These are phyloP conservation scores for Odontomyia ornata DNA, from an alignment of 2,888 invertebrate genomes.

Conservation along the genomic window DNA sequence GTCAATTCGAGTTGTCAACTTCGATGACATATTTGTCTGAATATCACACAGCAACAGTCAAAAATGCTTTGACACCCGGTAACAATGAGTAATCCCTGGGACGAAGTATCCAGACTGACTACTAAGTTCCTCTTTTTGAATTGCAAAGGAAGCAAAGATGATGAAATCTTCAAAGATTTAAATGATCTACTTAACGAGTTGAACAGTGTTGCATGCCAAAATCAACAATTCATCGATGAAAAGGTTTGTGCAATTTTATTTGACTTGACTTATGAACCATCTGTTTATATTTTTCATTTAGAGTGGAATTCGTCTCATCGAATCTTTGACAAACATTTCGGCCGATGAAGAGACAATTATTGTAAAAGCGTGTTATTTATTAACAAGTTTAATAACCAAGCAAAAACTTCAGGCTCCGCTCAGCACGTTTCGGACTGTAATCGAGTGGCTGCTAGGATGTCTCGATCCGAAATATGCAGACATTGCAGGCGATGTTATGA, in stretches of 20 bases:
- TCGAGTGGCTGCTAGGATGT: conserved; percentile 66
- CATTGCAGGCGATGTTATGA: conserved; percentile 53
- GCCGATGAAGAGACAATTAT: conserved; percentile 67
- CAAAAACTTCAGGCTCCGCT: conserved; percentile 66
- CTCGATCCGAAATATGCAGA: conserved; percentile 56
- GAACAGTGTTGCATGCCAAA: conserved; percentile 70
- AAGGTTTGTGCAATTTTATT: conserved; percentile 46
- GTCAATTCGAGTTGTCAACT: not conserved
- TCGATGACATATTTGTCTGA: not conserved
- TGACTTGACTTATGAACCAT: not conserved
- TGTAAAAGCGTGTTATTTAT: conserved; percentile 69
- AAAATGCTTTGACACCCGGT: conserved; percentile 2
- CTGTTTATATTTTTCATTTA: conserved; percentile 30
- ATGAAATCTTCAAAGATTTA: conserved; percentile 66
- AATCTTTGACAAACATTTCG: conserved; percentile 53
- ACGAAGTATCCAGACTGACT: conserved; percentile 52
- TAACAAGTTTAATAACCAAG: conserved; percentile 67
- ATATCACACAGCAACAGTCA: not conserved
- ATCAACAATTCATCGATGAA: conserved; percentile 54
- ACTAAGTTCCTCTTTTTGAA: conserved; percentile 58
- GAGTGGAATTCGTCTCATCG: conserved; percentile 52
- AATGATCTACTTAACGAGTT: conserved; percentile 70
- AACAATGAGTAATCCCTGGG: conserved; percentile 23
- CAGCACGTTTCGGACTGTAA: conserved; percentile 60
- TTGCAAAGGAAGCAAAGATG: conserved; percentile 58